Base-by-base conservation (phyloP, 2,113 vertebrate species). In the Chroicocephalus ridibundus region DNA sequence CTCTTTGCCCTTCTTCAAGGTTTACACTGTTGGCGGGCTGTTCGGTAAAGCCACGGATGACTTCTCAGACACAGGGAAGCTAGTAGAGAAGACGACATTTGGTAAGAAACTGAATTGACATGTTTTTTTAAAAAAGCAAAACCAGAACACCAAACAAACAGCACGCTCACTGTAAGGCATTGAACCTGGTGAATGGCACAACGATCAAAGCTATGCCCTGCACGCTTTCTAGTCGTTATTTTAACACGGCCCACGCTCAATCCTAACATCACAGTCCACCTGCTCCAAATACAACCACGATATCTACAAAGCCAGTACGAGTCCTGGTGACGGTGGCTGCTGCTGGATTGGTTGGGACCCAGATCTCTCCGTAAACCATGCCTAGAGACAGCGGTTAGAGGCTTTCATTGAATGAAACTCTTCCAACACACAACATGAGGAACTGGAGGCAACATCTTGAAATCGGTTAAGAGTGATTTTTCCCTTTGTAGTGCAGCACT, bases 41-140 rank as follows among this genome's bases (percentile, higher is more conserved):
- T 99, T 99, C 85, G 99, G 99, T 80, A 99, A 97, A 90, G 99
- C 99, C 72, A 99, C 99, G 10, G 97, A 99, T 26, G 98, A 99
- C 96, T 99, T 99, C 96, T 97, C 98, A 44, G 97, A 99, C 91
- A 97, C 86, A 0, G 99, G 99, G 70, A 98, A 96, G 72, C 96
- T 99, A 87, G 71, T 99, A 60, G 99, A 99, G 97, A 99, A 98
- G 95, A 98, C 99, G 5, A 99, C 99, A 0, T 99, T 98, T 6
- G 98, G 99, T 99, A 96, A 98, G 98, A 81, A 54, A 85, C 25
- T 31, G 25, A 34, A 26, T 2, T 14, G 3, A 25, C 68, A 5
- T 24, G 5, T 17, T 21, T 75, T 57, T 32, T 20, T 16, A 5
- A 29, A 26, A 74, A 13, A 76, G 2, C 21, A 19, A 40, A 40